These are phyloP conservation scores for Loxodonta africana DNA, from an alignment of 2,113 vertebrate species.

Conservation along the genomic window DNA sequence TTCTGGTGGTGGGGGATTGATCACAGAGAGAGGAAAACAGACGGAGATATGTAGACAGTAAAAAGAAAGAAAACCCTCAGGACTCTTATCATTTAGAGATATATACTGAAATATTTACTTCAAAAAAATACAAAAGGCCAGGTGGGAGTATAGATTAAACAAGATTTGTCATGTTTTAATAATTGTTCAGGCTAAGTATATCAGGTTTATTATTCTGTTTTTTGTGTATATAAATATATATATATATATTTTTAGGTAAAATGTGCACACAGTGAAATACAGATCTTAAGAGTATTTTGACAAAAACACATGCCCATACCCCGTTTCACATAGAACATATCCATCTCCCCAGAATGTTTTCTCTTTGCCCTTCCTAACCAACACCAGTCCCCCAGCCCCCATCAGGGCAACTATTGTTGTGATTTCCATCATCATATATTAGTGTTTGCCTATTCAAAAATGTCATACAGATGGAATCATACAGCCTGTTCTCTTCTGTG, in stretches of 20 bases:
- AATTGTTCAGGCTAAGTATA: background rate
- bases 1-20: background rate
- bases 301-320: background rate
- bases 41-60: background rate
- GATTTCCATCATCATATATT: background rate
- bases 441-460: background rate
- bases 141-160: background rate
- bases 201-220: background rate
- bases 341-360: background rate
- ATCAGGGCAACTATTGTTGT: too few relatives aligned
- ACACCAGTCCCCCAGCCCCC: background rate
- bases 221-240: background rate
- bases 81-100: background rate
- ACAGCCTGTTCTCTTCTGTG: background rate
- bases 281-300: background rate
- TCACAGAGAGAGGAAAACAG: background rate
- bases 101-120: constrained; percentile 7
- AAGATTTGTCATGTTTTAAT: background rate
- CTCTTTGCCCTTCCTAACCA: background rate
- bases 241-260: background rate
- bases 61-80: background rate
- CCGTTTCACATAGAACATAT: background rate
- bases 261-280: background rate
- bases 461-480: too few relatives aligned
- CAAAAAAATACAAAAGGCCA: background rate